Evolutionary conservation across 2,113 vertebrate species (phyloP), one percentile per base, ranked within the genome.

Genomic region (Lota lota): DNA sequence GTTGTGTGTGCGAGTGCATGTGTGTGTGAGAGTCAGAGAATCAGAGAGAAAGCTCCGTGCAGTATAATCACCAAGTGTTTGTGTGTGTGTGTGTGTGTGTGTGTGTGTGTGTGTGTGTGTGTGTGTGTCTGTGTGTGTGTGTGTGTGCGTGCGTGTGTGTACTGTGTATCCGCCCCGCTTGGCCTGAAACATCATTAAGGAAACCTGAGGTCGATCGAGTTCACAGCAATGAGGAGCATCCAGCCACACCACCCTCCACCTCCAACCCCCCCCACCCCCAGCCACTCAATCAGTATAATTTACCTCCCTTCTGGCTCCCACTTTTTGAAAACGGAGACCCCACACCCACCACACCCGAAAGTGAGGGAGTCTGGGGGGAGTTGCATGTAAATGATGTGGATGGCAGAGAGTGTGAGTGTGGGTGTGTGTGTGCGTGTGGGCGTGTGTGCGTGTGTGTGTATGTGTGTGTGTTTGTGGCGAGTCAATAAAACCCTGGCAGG

Each of bases 251-350:
- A 54, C 81, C 71, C 66, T 79, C 57, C 53, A 17, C 53, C 5
- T n/a, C 53, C 17, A 17, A 3, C 51, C 12, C 51, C 51, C 3
- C 51, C 51, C 51, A 3, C 82, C 74, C 82, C 81, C 83, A 66
- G 81, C 83, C 86, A 81, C 83, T 90, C 82, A 85, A 87, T 90
- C 87, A 88, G 82, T 87, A 76, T 88, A 88, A 90, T 88, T 83
- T 86, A 83, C 83, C 78, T 82, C 67, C 40, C 53, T 10, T 56
- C 16, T 47, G 40, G 40, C 40, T 33, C 28, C 28, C 28, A 33
- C 28, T 33, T 47, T 47, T n/a, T 56, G 16, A 3, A 18, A 56
- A 53, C 51, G 51, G 28, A 33, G 28, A 33, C 40, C 8, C 40
- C 40, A 47, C 40, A 10, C 8, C 40, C 40, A 47, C 40, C 40